Evolutionary conservation across 1,140 invertebrate genomes (phyloP), one percentile per base, ranked within the genome.

Genomic region (Drosophila repleta): DNA sequence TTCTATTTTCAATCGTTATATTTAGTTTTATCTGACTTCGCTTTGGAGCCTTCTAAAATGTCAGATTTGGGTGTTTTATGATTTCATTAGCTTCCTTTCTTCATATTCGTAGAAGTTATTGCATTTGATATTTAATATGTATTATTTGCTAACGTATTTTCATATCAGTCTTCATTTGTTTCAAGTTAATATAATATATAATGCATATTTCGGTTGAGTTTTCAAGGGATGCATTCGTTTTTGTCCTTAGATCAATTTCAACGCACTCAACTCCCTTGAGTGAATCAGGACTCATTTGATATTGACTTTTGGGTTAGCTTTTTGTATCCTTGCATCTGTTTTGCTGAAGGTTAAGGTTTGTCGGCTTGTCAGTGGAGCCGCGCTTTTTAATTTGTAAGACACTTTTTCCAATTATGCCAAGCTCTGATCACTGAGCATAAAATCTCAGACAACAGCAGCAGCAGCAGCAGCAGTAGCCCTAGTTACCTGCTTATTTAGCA

Each of bases 401-500:
- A 64, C 24, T 71, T 45, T 45, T 24, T 18, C 46, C 43, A 64
- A 62, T 69, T 73, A 73, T 68, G 56, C 57, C 62, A 68, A 39
- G 46, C 55, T 62, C 51, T 37, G 78, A 83, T 88, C 84, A 77
- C 68, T 81, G 81, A 88, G 79, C 82, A 88, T 89, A 84, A 88
- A 89, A 80, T 88, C 79, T 88, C 77, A 88, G 77, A 89, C 83
- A 87, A 46, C 46, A 56, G 24, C 35, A 68, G 13, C 51, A 66
- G 7, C n/a, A 64, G 32, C 64, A 62, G 4, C n/a, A 58, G 46
- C 64, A 58, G 46, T 61, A 88, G 83, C 82, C 82, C 82, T 87
- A 87, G 79, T 87, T 87, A 87, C 83, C 83, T 79, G 83, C 82
- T 85, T 87, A 77, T 67, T 76, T 76, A 55, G 67, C 49, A 52